These are phyloP conservation scores for Threskiornis aethiopicus DNA, from an alignment of 2,797 vertebrate species.

Conservation along the genomic window DNA sequence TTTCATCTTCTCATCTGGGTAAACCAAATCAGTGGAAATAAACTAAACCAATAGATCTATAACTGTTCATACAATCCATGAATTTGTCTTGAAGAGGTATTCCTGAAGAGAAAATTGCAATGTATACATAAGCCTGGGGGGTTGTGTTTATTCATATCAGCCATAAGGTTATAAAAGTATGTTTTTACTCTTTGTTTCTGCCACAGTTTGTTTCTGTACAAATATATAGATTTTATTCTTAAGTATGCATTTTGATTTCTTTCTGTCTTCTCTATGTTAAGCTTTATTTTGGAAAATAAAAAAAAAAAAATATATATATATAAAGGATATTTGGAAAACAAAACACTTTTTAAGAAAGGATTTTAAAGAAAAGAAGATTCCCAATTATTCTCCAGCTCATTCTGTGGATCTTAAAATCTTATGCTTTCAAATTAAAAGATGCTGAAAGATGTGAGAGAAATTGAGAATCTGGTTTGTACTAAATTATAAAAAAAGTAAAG, in stretches of 20 bases:
- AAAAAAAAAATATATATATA: not conserved
- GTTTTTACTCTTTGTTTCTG: not conserved
- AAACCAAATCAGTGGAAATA: not conserved
- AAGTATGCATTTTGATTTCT: not conserved
- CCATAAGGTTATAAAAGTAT: not conserved
- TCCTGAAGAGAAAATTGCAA: not conserved
- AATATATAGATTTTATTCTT: not conserved
- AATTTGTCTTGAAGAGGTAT: not conserved
- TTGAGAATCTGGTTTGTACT: not conserved
- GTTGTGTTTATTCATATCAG: not conserved
- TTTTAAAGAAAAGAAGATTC: not conserved
- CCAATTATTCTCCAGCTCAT: not conserved
- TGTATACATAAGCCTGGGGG: rapidly evolving
- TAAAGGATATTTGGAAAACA: not conserved
- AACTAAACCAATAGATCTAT: not conserved
- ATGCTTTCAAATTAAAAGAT: not conserved
- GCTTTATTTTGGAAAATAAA: not conserved
- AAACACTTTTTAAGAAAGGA: not conserved
- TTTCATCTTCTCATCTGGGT: not conserved
- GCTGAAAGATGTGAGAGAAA: not conserved
- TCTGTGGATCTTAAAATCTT: not conserved
- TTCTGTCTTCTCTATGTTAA: not conserved
- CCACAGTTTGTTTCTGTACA: not conserved
- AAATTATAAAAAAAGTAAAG: not conserved
- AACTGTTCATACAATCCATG: not conserved